phyloP scores from a whole-genome alignment of 2,888 invertebrate species.

The Eulithis prunata region DNA sequence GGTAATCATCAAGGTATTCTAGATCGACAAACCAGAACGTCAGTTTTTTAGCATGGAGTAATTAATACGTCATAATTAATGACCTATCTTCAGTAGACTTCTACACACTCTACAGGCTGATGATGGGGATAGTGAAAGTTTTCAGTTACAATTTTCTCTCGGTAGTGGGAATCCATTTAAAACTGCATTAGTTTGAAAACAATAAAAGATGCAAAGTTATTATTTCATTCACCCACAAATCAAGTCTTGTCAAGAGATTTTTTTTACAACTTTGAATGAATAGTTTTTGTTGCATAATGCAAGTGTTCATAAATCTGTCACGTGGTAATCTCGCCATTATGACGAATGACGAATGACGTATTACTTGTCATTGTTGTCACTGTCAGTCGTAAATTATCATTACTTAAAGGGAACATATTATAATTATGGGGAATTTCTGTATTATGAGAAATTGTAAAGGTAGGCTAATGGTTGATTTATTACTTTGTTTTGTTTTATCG shows the following conservation, averaged over 20 bases:
- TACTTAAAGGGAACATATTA: conserved; percentile 39
- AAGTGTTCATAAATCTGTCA: conserved; percentile 75
- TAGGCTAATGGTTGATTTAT: too few species aligned
- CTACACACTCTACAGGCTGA: too few species aligned
- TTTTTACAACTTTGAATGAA: conserved; percentile 23
- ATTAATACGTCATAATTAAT: too few species aligned
- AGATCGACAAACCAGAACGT: too few species aligned
- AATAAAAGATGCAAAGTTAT: background rate
- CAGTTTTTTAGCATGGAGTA: too few species aligned
- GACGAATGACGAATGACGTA: conserved; percentile 82
- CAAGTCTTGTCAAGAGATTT: background rate
- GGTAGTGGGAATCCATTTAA: background rate
- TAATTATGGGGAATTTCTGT: too few species aligned
- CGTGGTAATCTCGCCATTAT: conserved; percentile 77
- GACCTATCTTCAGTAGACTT: too few species aligned
- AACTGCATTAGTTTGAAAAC: background rate
- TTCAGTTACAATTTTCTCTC: too few species aligned
- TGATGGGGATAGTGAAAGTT: too few species aligned
- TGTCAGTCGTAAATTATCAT: conserved; percentile 63
- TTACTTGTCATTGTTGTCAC: conserved; percentile 70
- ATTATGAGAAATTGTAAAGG: too few species aligned
- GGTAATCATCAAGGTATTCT: too few species aligned
- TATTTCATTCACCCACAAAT: conserved; percentile 13
- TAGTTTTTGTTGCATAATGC: conserved; percentile 56
- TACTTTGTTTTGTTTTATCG: too few species aligned